phyloP scores from a whole-genome alignment of 2,888 invertebrate genomes.

The Tricholauxania praeusta region DNA sequence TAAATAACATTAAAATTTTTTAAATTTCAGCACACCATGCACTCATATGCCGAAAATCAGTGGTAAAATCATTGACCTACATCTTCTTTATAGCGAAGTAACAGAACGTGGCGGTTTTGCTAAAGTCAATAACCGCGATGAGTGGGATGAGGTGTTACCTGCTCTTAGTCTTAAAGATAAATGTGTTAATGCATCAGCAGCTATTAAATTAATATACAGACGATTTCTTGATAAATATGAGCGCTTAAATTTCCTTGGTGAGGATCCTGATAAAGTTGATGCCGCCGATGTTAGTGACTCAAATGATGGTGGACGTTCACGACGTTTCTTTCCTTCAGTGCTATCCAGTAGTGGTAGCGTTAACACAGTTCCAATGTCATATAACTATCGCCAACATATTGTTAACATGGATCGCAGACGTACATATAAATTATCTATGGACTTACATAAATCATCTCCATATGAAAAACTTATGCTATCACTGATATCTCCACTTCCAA shows the following conservation, averaged over 20 bases:
- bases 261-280: slow-evolving; percentile 84
- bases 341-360: slow-evolving; percentile 62
- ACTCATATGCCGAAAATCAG: slow-evolving; percentile 80
- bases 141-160: slow-evolving; percentile 88
- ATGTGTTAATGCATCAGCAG: slow-evolving; percentile 90
- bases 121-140: slow-evolving; percentile 92
- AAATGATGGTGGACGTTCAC: slow-evolving; percentile 82
- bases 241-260: slow-evolving; percentile 87
- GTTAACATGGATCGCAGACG: slow-evolving; percentile 75
- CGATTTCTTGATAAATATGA: slow-evolving; percentile 90
- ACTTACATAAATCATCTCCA: slow-evolving; percentile 78
- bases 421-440: slow-evolving; percentile 76
- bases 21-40: slow-evolving; percentile 69
- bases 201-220: slow-evolving; percentile 85
- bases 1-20: too few species aligned
- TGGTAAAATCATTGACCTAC: slow-evolving; percentile 92
- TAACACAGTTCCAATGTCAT: slow-evolving; percentile 75
- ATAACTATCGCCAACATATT: slow-evolving; percentile 84
- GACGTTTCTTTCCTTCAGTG: slow-evolving; percentile 73
- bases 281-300: slow-evolving; percentile 70
- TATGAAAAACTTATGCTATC: slow-evolving; percentile 92
- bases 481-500: slow-evolving; percentile 94
- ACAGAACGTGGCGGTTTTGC: slow-evolving; percentile 94
- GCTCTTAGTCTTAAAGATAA: slow-evolving; percentile 82
- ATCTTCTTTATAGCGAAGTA: slow-evolving; percentile 90